phyloP scores from a whole-genome alignment of 1,140 invertebrate genomes.

The Frieseomelitta varia region DNA sequence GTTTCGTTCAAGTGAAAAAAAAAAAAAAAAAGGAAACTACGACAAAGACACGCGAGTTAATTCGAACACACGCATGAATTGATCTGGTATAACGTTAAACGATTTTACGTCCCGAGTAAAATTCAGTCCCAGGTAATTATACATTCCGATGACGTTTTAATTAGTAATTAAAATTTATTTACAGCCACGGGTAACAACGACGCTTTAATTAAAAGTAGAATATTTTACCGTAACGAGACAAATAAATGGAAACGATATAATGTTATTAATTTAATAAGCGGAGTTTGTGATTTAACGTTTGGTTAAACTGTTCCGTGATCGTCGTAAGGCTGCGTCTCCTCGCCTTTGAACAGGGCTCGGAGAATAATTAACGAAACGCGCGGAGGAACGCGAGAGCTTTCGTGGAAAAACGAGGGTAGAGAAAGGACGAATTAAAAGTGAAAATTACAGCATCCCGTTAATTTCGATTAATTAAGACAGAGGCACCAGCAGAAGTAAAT shows the following conservation, averaged over 20 bases:
- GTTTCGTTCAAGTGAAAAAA: too few relatives aligned
- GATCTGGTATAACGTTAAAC: background rate
- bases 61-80: background rate
- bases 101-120: background rate
- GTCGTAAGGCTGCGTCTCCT: background rate
- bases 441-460: slow-evolving; percentile 1
- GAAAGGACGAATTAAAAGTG: background rate
- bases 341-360: background rate
- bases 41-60: too few relatives aligned
- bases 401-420: background rate
- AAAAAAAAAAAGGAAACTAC: too few relatives aligned
- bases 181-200: background rate
- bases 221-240: background rate
- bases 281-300: slow-evolving; percentile 10
- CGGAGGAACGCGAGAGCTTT: background rate
- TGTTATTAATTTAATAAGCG: background rate
- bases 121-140: background rate
- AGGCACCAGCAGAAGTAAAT: background rate
- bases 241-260: background rate
- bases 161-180: background rate
- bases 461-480: background rate
- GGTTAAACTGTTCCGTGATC: background rate
- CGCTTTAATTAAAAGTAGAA: background rate
- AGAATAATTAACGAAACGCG: slow-evolving; percentile 40
- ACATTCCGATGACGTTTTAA: background rate